These are phyloP conservation scores for Epinephelus awoara DNA, from an alignment of 2,797 vertebrate species.

Conservation along the genomic window DNA sequence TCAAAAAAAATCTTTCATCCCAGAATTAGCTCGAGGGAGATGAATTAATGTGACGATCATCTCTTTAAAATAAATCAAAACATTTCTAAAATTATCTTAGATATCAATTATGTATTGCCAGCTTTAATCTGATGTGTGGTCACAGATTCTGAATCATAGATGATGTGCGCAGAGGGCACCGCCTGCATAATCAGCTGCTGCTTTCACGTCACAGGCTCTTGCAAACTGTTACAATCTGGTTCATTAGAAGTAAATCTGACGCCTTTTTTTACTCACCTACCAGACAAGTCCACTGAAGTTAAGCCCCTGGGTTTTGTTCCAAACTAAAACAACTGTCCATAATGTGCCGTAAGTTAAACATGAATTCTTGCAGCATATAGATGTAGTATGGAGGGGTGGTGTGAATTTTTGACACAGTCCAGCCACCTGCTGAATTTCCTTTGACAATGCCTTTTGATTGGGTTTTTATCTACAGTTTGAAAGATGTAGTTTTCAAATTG, in stretches of 20 bases:
- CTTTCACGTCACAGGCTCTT: neutral
- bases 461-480: constrained; percentile 43
- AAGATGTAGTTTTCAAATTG: constrained; percentile 38
- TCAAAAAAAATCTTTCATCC: constrained; percentile 45
- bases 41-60: constrained; percentile 55
- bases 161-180: constrained; percentile 8
- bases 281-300: neutral
- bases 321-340: neutral
- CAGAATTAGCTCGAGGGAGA: constrained; percentile 49
- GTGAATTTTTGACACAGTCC: constrained; percentile 6
- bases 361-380: no score
- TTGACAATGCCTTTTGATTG: constrained; percentile 31
- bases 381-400: neutral
- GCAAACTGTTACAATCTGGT: neutral
- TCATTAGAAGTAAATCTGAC: neutral
- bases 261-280: constrained; percentile 8
- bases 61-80: constrained; percentile 66
- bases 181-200: constrained; percentile 20
- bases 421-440: constrained; percentile 2
- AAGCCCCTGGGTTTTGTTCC: neutral
- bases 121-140: constrained; percentile 54
- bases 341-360: neutral
- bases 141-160: constrained; percentile 47
- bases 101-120: constrained; percentile 64
- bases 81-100: constrained; percentile 64